Evolutionary conservation across 2,797 vertebrate species (phyloP), one percentile per base, ranked within the genome.

Genomic region (Crocodylus rhombifer): DNA sequence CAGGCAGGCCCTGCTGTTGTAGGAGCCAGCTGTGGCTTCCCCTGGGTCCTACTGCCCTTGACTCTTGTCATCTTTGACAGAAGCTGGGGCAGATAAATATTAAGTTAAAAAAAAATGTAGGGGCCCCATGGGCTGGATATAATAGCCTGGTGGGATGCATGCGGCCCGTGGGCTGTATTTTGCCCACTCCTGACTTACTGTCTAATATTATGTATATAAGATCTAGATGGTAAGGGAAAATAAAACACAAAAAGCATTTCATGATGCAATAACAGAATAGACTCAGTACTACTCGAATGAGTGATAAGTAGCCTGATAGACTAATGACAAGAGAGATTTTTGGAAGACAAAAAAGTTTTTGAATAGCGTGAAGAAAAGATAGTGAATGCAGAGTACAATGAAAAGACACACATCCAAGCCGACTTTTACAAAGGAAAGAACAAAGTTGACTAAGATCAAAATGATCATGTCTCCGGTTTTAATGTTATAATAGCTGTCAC

Each of bases 361-460:
- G 15, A 78, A 86, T 77, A 88, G 82, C 77, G 89, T 81, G 67
- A 83, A 33, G 55, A 77, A 9, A 15, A 82, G 67, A 65, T 88
- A 83, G 63, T 58, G 74, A 77, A 18, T 11, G 56, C 7, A 69
- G 89, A 91, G 75, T 36, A 81, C 83, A 71, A 84, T 55, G 83
- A 78, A 82, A 76, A 84, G 84, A 67, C 71, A 63, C 82, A 78
- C 5, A 8, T 84, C 91, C 83, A 82, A 60, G 63, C 79, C 80
- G 91, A 51, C 67, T 88, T 81, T 20, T 4, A 63, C 51, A 93
- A 86, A 90, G 85, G 67, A 86, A 94, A 96, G 94, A 94, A 97
- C 81, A 94, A 96, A 96, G 93, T 69, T 95, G 94, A 73, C 77
- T 91, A 80, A 94, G 93, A 95, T 96, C 91, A 97, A 96, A 94